These are phyloP conservation scores for Chrysolina oricalcia DNA, from an alignment of 2,888 invertebrate genomes.

Conservation along the genomic window DNA sequence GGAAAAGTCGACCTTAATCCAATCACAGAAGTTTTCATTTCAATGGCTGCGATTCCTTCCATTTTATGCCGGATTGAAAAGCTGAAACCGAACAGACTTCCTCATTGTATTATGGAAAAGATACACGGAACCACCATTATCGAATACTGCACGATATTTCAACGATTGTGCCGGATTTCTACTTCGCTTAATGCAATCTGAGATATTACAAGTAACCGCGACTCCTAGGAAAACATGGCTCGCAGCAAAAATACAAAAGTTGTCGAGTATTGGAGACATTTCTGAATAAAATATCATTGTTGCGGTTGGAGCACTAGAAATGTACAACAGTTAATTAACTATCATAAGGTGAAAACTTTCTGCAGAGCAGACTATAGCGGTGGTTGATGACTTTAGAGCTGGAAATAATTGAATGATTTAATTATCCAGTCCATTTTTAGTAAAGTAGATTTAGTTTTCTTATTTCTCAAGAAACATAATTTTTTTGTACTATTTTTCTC, in stretches of 20 bases:
- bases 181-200: slow-evolving; percentile 40
- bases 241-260: background rate
- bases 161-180: slow-evolving; percentile 40
- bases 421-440: too few relatives aligned
- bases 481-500: too few relatives aligned
- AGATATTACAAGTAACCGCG: slow-evolving; percentile 11
- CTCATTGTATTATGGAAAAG: slow-evolving; percentile 44
- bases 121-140: slow-evolving; percentile 47
- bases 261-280: background rate
- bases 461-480: too few relatives aligned
- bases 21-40: slow-evolving; percentile 51
- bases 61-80: slow-evolving; percentile 50
- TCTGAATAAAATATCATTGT: background rate
- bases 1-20: slow-evolving; percentile 49
- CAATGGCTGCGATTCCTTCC: slow-evolving; percentile 41
- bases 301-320: background rate
- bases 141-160: slow-evolving; percentile 43
- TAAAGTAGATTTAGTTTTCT: too few relatives aligned
- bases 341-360: too few relatives aligned
- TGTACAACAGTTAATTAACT: too few relatives aligned
- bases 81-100: slow-evolving; percentile 45
- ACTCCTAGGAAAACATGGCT: slow-evolving; percentile 24
- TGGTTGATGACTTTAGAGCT: too few relatives aligned
- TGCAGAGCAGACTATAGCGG: too few relatives aligned
- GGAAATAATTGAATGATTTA: too few relatives aligned